These are phyloP conservation scores for Champsocephalus gunnari DNA, from an alignment of 2,797 vertebrate species.

Conservation along the genomic window DNA sequence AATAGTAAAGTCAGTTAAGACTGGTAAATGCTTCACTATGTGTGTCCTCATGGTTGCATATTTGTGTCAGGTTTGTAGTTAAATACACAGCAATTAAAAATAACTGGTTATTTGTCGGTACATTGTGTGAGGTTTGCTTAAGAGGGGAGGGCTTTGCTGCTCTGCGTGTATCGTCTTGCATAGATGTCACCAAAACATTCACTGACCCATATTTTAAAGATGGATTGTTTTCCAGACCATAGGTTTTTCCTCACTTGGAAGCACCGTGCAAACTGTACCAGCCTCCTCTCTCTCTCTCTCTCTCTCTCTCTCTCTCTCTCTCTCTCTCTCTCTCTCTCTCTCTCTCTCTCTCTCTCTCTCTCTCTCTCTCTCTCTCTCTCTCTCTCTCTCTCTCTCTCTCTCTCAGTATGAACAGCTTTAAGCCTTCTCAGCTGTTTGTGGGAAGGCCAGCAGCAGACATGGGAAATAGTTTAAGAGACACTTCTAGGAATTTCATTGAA, in stretches of 20 bases:
- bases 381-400: background rate
- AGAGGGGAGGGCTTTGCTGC: constrained; percentile 11
- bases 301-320: too few relatives aligned
- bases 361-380: background rate
- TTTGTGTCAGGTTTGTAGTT: constrained; percentile 28
- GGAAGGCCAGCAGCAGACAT: constrained; percentile 18
- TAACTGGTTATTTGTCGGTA: constrained; percentile 26
- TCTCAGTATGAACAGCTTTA: constrained; percentile 24
- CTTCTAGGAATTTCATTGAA: constrained; percentile 41
- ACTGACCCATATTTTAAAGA: constrained; percentile 66
- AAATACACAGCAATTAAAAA: constrained; percentile 8
- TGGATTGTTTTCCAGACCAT: constrained; percentile 30
- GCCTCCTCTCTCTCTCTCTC: background rate
- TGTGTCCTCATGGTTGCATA: background rate
- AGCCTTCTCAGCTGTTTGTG: constrained; percentile 49
- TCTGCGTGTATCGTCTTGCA: constrained; percentile 63
- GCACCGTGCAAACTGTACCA: constrained; percentile 17
- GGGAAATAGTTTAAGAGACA: constrained; percentile 7
- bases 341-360: background rate
- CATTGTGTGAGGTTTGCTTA: background rate
- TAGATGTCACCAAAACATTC: constrained; percentile 54
- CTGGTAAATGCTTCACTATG: background rate
- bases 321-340: background rate
- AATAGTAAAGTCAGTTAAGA: constrained; percentile 4
- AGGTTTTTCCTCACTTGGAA: constrained; percentile 2